Base-by-base conservation (phyloP, 2,113 vertebrate species). In the Pavo muticus region DNA sequence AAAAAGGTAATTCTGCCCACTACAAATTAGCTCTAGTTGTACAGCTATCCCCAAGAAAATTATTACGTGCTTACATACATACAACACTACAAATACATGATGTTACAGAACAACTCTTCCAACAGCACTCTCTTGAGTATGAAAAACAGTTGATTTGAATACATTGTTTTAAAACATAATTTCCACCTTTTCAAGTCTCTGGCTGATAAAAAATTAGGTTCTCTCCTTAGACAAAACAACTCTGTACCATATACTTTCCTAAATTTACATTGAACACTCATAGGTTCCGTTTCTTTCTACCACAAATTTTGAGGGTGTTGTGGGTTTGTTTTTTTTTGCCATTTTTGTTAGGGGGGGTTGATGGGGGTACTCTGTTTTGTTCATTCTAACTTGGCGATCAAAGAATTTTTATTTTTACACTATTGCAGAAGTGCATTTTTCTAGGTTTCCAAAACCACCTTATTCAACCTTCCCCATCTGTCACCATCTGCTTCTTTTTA, bases 401-500 rank as follows among this genome's bases (percentile, higher is more conserved):
- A 98, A 98, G 97, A 98, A 97, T 98, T 98, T 99, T 99, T 99
- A 99, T 99, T 99, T 99, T 99, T 99, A 99, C 98, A 98, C 98
- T 97, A 98, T 98, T 98, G 98, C 97, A 98, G 98, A 98, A 98
- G 98, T 99, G 98, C 98, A 99, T 98, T 99, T 99, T 98, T 99
- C 98, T 99, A 98, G 98, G 99, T 98, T 99, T 98, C 98, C 98
- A 98, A 98, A 99, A 98, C 98, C 99, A 99, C 99, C 99, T 99
- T 99, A 98, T 99, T 99, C 99, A 99, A 99, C 99, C 99, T 99
- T 98, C 98, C 99, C 99, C 99, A 99, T 99, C 99, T 99, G 99
- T 99, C 99, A 99, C 99, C 99, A 99, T 99, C 99, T 99, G 99
- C 98, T 98, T 99, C 98, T 99, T 98, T 99, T 99, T 99, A 99